Base-by-base conservation (phyloP, 2,888 invertebrate species). In the Tillus elongatus region DNA sequence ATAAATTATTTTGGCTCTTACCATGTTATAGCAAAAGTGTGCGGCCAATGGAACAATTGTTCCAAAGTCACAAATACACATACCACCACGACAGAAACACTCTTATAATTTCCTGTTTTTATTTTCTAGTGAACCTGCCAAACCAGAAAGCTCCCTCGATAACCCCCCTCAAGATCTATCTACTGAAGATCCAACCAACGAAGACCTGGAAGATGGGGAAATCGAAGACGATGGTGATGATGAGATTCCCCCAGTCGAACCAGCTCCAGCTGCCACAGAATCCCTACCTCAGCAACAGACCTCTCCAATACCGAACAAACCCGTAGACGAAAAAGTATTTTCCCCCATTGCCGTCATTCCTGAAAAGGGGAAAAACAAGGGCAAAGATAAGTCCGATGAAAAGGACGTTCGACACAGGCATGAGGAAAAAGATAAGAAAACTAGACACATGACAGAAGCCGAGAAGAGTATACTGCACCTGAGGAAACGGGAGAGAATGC, bases 181-280 rank as follows among this genome's bases (percentile, higher is more conserved):
- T 11, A 8, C 8, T 9, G 9, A 8, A 6, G n/a, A 29, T 6
- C 30, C 8, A 9, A 6, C 30, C 8, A 38, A 36, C 30, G 74
- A 81, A 56, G 87, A 88, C 60, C 71, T 88, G 47, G 89, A 90
- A 67, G 89, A 89, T 59, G 89, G 89, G 32, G 89, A 89, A 65
- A 87, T 89, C 50, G 86, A 86, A 45, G 75, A 76, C 31, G 75
- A 76, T 49, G 75, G 75, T 33, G 75, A 75, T 45, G 74, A 72
- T 31, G 68, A 12, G 13, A 30, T 9, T 13, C 10, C 19, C 9
- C 33, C 29, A 14, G 11, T 13, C 10, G 16, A n/a, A 3, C 19
- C 33, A 4, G 26, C 44, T 50, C 72, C 74, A 40, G 74, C 74
- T 45, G 71, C 70, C 16, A 72, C 72, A 51, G 68, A 69, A n/a